A percentile compares a stretch with the other conserved stretches of the same genome.
Evolutionary conservation across 2,888 invertebrate genomes (phyloP).

Genomic region (Trichacis sp.): DNA sequence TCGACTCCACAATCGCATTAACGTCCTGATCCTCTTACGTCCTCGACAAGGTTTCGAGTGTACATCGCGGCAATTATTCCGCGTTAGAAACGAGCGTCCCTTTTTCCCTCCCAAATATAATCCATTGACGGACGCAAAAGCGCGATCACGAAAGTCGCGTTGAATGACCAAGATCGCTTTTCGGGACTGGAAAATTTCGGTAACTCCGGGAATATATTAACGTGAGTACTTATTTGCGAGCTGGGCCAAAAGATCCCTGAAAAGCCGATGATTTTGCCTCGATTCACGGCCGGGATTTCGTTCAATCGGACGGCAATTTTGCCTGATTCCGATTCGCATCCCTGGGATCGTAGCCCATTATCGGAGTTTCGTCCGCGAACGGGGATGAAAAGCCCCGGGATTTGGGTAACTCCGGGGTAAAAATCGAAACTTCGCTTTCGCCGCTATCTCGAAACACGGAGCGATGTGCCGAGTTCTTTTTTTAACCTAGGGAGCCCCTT

Average conservation of each 20-base stretch:
- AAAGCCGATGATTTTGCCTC: conserved; percentile 32
- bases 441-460: no score
- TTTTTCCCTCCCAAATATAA: background rate
- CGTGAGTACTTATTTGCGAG: conserved; percentile 21
- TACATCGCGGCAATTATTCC: conserved; percentile 12
- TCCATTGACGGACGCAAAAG: background rate
- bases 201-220: conserved; percentile 4
- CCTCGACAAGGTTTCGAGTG: conserved; percentile 17
- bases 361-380: conserved; percentile 4
- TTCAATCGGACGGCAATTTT: conserved; percentile 41
- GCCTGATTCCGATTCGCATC: conserved; percentile 33
- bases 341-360: conserved; percentile 30
- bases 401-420: conserved; percentile 5
- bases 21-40: conserved; percentile 26
- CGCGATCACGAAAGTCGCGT: background rate
- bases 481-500: background rate
- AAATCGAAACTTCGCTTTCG: background rate
- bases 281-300: conserved; percentile 33
- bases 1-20: conserved; percentile 27
- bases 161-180: background rate
- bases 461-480: no score
- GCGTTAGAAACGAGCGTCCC: background rate
- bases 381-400: conserved; percentile 17
- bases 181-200: background rate
- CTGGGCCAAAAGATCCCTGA: conserved; percentile 22